Evolutionary conservation across 2,888 invertebrate species (phyloP).

Genomic region (Eupithecia abbreviata): DNA sequence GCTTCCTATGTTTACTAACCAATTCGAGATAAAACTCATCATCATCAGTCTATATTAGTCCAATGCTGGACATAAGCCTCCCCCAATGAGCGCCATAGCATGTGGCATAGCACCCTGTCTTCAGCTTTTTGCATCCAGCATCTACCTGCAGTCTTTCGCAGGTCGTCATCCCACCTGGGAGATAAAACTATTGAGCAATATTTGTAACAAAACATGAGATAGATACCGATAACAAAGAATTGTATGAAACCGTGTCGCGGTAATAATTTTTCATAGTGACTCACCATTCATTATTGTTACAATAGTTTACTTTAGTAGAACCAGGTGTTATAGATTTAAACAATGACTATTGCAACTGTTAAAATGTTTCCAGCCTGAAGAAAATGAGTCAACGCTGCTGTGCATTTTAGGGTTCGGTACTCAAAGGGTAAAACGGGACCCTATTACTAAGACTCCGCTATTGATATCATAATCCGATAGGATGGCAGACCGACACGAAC

Average conservation of each 20-base stretch:
- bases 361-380: background rate
- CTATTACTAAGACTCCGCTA: too few species aligned
- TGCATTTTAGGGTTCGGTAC: too few species aligned
- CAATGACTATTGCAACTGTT: background rate
- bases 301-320: conserved; percentile 8
- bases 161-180: too few species aligned
- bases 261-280: conserved; percentile 14
- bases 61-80: too few species aligned
- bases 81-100: too few species aligned
- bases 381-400: background rate
- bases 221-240: conserved; percentile 29
- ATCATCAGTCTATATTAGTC: too few species aligned
- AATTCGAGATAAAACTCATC: background rate
- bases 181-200: background rate
- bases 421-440: too few species aligned
- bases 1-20: background rate
- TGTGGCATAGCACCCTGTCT: too few species aligned
- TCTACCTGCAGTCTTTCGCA: too few species aligned
- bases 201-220: background rate
- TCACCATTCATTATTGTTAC: conserved; percentile 20
- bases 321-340: conserved; percentile 18
- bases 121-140: too few species aligned
- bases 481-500: too few species aligned
- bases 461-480: too few species aligned
- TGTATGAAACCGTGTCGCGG: conserved; percentile 22